Conservation (phyloP, 2,888 invertebrate genomes). For the Bellardia pandia region DNA sequence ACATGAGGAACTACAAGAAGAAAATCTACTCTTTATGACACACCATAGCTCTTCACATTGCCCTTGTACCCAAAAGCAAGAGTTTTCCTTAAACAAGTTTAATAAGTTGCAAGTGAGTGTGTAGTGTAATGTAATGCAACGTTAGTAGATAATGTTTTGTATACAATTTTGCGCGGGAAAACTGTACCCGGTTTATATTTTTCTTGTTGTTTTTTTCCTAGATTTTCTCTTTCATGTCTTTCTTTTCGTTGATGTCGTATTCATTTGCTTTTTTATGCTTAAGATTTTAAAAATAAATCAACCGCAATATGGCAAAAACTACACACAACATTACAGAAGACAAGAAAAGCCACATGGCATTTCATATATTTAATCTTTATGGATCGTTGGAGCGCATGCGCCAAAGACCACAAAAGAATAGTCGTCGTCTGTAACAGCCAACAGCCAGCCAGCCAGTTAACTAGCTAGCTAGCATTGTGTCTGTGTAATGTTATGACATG, state of each 20-base stretch:
- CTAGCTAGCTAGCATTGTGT: slow-evolving; percentile 44
- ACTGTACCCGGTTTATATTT: slow-evolving; percentile 66
- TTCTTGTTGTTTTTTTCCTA: not conserved
- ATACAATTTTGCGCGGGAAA: slow-evolving; percentile 71
- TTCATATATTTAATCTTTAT: slow-evolving; percentile 73
- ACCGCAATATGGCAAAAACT: slow-evolving; percentile 61
- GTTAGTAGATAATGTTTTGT: slow-evolving; percentile 9
- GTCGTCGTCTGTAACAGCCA: slow-evolving; percentile 60
- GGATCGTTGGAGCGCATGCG: slow-evolving; percentile 73
- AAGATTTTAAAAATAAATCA: slow-evolving; percentile 71
- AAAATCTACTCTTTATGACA: slow-evolving; percentile 37
- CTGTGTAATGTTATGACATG: slow-evolving; percentile 64
- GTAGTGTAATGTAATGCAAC: slow-evolving; percentile 9
- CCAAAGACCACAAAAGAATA: slow-evolving; percentile 72
- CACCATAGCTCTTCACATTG: not conserved
- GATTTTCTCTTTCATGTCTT: slow-evolving; percentile 28
- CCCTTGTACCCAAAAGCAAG: not conserved
- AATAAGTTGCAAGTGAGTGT: slow-evolving; percentile 19
- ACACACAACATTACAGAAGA: slow-evolving; percentile 25
- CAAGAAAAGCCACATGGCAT: slow-evolving; percentile 72
- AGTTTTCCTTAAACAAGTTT: slow-evolving; percentile 63
- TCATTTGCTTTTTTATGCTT: slow-evolving; percentile 40
- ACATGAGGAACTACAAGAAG: slow-evolving; percentile 32
- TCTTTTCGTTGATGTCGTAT: slow-evolving; percentile 10
- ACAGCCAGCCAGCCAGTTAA: not conserved